Conservation (phyloP, 2,797 vertebrate genomes). For the Lagocephalus sceleratus region DNA sequence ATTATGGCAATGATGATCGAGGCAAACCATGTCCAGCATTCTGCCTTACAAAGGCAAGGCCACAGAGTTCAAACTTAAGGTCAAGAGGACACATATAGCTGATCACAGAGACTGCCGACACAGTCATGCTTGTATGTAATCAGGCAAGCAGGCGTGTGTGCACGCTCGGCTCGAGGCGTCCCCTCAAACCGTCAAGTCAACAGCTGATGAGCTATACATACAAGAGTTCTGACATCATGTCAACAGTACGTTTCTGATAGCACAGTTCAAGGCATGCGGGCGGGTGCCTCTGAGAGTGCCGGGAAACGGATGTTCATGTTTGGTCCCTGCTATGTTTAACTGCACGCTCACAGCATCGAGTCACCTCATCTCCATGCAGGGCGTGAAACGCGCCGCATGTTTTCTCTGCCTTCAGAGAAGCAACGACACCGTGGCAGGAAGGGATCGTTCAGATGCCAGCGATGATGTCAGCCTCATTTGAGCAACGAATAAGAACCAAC, state of each 20-base stretch:
- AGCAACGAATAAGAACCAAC: no score
- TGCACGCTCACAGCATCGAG: slow-evolving; percentile 14
- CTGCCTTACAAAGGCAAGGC: slow-evolving; percentile 52
- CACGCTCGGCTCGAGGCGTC: slow-evolving; percentile 10
- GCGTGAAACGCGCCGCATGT: slow-evolving; percentile 32
- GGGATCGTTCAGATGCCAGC: not conserved
- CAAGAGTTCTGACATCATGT: slow-evolving; percentile 39
- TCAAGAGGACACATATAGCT: slow-evolving; percentile 39
- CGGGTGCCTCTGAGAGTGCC: slow-evolving; percentile 36
- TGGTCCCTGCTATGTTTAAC: slow-evolving; percentile 47
- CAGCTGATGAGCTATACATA: slow-evolving; percentile 46
- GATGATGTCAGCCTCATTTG: not conserved
- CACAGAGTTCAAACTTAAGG: slow-evolving; percentile 28
- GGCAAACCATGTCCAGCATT: slow-evolving; percentile 27
- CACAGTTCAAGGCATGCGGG: slow-evolving; percentile 28
- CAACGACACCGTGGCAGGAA: slow-evolving; percentile 19
- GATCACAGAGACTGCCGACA: slow-evolving; percentile 27
- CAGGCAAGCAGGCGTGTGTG: slow-evolving; percentile 34
- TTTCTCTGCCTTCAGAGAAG: slow-evolving; percentile 13
- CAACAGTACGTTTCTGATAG: slow-evolving; percentile 43
- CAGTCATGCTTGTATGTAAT: slow-evolving; percentile 30
- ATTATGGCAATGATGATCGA: slow-evolving; percentile 20
- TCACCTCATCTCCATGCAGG: slow-evolving; percentile 31
- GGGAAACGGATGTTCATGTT: slow-evolving; percentile 42
- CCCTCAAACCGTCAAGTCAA: slow-evolving; percentile 28